These are phyloP conservation scores for Holacanthella duospinosa DNA, from an alignment of 2,888 invertebrate species.

Conservation along the genomic window DNA sequence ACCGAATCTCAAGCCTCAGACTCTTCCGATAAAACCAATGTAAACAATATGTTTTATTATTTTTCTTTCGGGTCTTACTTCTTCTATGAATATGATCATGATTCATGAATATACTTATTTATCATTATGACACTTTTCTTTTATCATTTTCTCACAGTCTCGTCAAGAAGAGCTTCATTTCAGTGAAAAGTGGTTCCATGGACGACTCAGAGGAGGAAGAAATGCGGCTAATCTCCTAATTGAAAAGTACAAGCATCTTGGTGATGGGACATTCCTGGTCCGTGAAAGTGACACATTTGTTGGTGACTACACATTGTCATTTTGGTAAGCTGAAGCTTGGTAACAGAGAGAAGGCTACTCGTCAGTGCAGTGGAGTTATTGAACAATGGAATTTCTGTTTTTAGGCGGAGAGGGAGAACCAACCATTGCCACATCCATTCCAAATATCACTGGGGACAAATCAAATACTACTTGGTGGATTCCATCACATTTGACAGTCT, in stretches of 20 bases:
- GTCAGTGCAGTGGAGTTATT: background rate
- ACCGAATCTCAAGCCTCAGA: background rate
- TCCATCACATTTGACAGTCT: slow-evolving; percentile 80
- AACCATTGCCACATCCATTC: slow-evolving; percentile 87
- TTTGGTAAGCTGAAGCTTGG: slow-evolving; percentile 53
- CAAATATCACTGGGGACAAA: slow-evolving; percentile 75
- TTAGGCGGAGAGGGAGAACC: slow-evolving; percentile 61
- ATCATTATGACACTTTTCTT: no score
- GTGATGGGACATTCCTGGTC: slow-evolving; percentile 86
- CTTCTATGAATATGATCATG: background rate
- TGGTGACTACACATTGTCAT: slow-evolving; percentile 89
- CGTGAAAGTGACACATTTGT: slow-evolving; percentile 91
- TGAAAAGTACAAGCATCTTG: slow-evolving; percentile 63
- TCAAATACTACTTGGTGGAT: slow-evolving; percentile 83
- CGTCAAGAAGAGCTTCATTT: slow-evolving; percentile 82
- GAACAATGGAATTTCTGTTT: background rate
- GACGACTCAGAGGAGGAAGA: slow-evolving; percentile 66
- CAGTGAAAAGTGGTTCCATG: slow-evolving; percentile 89
- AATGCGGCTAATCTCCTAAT: slow-evolving; percentile 67
- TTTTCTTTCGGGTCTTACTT: no score
- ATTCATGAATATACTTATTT: no score
- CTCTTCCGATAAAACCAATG: background rate
- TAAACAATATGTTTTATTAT: background rate
- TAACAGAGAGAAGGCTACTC: background rate
- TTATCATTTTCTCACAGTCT: slow-evolving; percentile 46